These are phyloP conservation scores for Cydia pomonella DNA, from an alignment of 1,140 invertebrate species.

Conservation along the genomic window DNA sequence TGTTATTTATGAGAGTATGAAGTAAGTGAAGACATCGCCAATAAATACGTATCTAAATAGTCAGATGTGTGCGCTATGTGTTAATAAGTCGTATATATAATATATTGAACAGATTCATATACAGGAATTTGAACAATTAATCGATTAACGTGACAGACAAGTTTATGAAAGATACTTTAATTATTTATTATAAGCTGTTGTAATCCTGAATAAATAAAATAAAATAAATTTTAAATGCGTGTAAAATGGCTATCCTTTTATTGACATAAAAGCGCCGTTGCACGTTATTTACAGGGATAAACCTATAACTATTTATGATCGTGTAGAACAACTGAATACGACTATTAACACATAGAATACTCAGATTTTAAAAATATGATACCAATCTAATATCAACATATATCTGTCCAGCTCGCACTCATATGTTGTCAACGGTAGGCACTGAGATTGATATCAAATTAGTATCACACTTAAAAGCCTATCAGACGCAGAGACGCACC, in stretches of 20 bases:
- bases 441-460: background rate
- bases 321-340: background rate
- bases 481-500: background rate
- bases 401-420: background rate
- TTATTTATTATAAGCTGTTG: too few species aligned
- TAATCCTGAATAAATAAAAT: too few species aligned
- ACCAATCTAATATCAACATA: background rate
- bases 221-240: too few species aligned
- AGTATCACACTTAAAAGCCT: background rate
- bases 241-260: too few species aligned
- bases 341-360: background rate
- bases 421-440: background rate
- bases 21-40: background rate
- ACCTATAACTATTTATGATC: background rate
- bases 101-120: background rate
- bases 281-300: too few species aligned
- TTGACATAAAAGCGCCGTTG: too few species aligned
- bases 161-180: too few species aligned
- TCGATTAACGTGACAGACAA: too few species aligned
- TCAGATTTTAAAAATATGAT: constrained; percentile 1
- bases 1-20: background rate
- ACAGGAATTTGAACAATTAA: too few species aligned
- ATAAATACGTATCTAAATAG: background rate
- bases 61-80: background rate
- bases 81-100: background rate